phyloP scores from a whole-genome alignment of 1,140 invertebrate species.

The Cherax destructor region DNA sequence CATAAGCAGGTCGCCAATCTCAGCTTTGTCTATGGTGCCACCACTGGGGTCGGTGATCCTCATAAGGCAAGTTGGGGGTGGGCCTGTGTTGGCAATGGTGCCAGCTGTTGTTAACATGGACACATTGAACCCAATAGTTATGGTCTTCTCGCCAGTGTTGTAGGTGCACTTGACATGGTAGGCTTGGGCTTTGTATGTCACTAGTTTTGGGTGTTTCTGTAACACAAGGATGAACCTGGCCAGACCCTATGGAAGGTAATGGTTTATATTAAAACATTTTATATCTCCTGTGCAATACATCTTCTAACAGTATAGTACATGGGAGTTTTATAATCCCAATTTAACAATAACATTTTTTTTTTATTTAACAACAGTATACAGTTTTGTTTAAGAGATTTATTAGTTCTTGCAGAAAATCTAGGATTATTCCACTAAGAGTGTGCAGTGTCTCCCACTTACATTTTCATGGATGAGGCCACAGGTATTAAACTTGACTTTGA shows the following conservation, averaged over 20 bases:
- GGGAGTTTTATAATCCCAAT: conserved; percentile 45
- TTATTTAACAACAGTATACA: too few species aligned
- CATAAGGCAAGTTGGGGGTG: conserved; percentile 95
- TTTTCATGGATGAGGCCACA: conserved; percentile 94
- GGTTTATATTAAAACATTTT: not conserved
- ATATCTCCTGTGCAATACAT: not conserved
- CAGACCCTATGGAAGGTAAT: conserved; percentile 81
- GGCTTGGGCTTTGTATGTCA: conserved; percentile 95
- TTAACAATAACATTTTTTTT: too few species aligned
- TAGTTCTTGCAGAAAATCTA: not conserved
- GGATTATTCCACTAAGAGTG: not conserved
- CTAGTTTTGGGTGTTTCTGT: conserved; percentile 95
- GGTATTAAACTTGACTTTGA: conserved; percentile 93
- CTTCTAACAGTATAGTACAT: not conserved
- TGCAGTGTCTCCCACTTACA: conserved; percentile 78
- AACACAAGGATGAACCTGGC: conserved; percentile 95
- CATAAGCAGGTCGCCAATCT: conserved; percentile 93
- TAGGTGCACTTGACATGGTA: conserved; percentile 97
- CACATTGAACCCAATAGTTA: conserved; percentile 94
- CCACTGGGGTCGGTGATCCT: conserved; percentile 91
- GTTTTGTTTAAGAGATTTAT: not conserved
- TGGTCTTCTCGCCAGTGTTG: conserved; percentile 94
- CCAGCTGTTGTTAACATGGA: conserved; percentile 96
- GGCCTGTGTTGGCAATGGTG: conserved; percentile 95
- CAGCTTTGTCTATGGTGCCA: conserved; percentile 90